Percentiles rank a stretch among this genome's conserved stretches.
Conservation (phyloP, 2,113 vertebrate species). For the Otus sunia region DNA sequence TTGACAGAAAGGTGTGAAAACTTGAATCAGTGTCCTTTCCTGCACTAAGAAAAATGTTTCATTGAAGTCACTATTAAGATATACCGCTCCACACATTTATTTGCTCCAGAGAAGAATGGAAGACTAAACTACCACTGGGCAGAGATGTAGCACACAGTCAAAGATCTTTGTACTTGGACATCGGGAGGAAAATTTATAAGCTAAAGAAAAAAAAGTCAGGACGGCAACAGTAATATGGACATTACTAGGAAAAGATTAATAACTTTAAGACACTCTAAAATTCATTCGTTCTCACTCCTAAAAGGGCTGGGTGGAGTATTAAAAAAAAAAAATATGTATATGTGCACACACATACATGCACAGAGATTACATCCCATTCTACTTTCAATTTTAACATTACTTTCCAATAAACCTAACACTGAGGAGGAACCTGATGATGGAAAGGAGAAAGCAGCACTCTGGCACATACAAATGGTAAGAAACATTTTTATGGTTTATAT, state of each 20-base stretch:
- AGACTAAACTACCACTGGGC: neutral
- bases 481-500: neutral
- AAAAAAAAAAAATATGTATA: neutral
- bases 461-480: neutral
- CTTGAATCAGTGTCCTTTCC: neutral
- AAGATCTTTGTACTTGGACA: neutral
- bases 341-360: neutral
- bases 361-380: neutral
- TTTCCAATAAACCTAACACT: neutral
- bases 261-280: neutral
- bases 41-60: neutral
- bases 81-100: neutral
- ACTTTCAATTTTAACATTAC: neutral
- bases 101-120: neutral
- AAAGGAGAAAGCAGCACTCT: neutral
- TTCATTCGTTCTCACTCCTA: neutral
- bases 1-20: conserved; percentile 6
- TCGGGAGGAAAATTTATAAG: neutral
- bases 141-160: neutral
- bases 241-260: neutral
- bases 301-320: neutral
- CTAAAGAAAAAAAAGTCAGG: neutral
- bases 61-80: neutral
- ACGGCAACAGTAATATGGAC: neutral
- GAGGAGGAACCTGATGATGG: neutral